phyloP scores from a whole-genome alignment of 2,797 vertebrate genomes.

The Halcyon chelicuti region DNA sequence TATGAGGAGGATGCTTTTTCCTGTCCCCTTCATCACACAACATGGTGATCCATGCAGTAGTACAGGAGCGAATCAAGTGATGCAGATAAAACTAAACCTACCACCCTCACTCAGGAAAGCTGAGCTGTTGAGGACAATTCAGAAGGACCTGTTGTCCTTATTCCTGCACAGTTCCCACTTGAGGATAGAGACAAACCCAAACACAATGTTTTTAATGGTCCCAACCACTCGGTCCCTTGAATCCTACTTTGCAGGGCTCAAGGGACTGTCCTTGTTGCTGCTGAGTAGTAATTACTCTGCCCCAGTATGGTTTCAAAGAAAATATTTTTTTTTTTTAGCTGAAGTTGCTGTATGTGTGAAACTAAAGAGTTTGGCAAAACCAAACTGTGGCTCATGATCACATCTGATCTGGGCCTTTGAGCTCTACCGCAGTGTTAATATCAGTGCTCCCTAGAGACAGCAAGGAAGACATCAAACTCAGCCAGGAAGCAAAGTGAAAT shows the following conservation, averaged over 20 bases:
- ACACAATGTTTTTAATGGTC: not conserved
- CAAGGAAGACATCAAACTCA: slow-evolving; percentile 30
- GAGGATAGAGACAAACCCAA: not conserved
- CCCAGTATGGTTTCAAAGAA: not conserved
- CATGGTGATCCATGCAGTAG: not conserved
- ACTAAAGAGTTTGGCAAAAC: not conserved
- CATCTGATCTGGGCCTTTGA: not conserved
- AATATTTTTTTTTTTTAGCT: not conserved
- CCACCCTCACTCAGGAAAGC: not conserved
- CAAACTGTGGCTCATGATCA: not conserved
- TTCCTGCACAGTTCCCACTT: not conserved
- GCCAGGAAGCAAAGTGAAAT: slow-evolving; percentile 1
- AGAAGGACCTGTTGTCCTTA: not conserved
- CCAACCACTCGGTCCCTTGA: not conserved
- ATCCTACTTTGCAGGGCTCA: not conserved
- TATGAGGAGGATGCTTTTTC: not conserved
- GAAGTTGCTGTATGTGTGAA: not conserved
- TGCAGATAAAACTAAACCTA: not conserved
- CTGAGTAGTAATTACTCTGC: not conserved
- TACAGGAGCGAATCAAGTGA: not conserved
- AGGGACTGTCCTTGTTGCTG: not conserved
- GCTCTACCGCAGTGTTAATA: not conserved
- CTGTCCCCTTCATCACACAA: not conserved
- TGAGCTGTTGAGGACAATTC: not conserved
- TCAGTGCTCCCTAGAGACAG: not conserved